phyloP scores from a whole-genome alignment of 1,140 invertebrate species.

The Tenebrio molitor region DNA sequence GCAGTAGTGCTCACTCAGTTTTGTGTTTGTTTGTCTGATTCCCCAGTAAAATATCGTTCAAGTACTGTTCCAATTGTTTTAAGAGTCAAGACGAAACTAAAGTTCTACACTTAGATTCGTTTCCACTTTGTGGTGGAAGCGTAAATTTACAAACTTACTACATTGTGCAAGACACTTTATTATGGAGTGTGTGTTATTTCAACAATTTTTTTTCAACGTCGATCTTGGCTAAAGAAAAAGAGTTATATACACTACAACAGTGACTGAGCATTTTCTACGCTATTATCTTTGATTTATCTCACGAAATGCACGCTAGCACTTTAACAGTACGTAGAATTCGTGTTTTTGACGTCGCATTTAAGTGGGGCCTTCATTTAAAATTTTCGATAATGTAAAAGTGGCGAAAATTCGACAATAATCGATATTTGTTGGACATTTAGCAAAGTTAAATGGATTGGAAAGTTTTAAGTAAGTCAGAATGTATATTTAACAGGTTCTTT shows the following conservation, averaged over 20 bases:
- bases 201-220: conserved; percentile 5
- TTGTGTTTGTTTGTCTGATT: neutral
- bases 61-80: conserved; percentile 11
- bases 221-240: neutral
- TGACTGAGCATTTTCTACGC: conserved; percentile 18
- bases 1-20: no score
- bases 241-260: conserved; percentile 7
- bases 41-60: no score
- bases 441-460: neutral
- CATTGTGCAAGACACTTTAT: neutral
- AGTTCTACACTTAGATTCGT: conserved; percentile 8
- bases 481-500: conserved; percentile 14
- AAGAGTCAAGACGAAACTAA: conserved; percentile 2
- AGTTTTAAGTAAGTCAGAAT: conserved; percentile 8
- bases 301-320: neutral
- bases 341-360: no score
- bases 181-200: conserved; percentile 5
- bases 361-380: no score
- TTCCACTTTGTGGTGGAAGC: neutral
- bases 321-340: conserved; percentile 9
- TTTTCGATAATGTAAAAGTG: no score
- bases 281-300: conserved; percentile 37
- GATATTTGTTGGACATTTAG: neutral
- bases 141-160: conserved; percentile 9
- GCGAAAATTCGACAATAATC: no score